These are phyloP conservation scores for Strigamia crassipes DNA, from an alignment of 2,888 invertebrate species.

Conservation along the genomic window DNA sequence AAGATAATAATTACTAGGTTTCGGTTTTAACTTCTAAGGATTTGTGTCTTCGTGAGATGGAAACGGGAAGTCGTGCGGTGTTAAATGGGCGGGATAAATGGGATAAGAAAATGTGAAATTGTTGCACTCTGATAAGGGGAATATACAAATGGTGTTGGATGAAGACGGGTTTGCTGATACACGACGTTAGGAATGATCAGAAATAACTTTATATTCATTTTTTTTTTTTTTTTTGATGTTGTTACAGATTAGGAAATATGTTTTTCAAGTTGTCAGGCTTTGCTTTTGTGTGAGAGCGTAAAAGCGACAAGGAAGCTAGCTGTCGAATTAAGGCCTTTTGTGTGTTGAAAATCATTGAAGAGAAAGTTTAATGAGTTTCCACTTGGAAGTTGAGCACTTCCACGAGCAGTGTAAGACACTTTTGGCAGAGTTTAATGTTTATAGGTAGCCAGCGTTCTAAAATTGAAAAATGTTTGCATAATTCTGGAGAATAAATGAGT, in stretches of 20 bases:
- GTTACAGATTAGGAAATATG: neutral
- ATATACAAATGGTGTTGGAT: neutral
- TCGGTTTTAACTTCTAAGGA: neutral
- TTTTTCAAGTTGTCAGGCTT: neutral
- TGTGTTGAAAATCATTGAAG: neutral
- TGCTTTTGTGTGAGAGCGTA: neutral
- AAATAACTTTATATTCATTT: neutral
- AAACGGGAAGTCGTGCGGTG: neutral
- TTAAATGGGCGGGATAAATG: slow-evolving; percentile 19
- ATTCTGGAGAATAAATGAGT: no score
- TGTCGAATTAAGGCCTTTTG: neutral
- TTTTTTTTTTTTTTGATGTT: neutral
- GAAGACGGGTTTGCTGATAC: neutral
- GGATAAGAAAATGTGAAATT: slow-evolving; percentile 33
- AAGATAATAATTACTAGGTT: neutral
- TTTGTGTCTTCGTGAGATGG: neutral
- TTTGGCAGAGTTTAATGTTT: no score
- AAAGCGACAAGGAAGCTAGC: neutral
- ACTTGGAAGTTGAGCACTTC: neutral
- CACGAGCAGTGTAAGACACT: no score
- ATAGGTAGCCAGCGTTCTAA: no score
- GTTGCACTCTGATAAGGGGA: neutral
- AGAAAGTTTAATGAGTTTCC: neutral
- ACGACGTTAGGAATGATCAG: neutral
- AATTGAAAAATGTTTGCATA: no score